Evolutionary conservation across 1,140 invertebrate genomes (phyloP).

Genomic region (Drosophila sproati): DNA sequence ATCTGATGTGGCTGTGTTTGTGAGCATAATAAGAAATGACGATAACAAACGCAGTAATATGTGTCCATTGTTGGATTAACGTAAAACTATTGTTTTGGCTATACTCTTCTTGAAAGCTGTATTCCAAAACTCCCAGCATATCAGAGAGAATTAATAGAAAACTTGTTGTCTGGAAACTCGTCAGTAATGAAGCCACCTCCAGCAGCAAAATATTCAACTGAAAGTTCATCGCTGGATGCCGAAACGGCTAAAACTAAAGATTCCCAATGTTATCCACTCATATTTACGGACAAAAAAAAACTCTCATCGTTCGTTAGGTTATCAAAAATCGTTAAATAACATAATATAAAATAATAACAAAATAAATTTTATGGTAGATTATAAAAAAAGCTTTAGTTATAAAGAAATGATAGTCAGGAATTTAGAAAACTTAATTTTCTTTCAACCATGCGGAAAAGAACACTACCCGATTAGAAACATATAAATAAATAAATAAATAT

Average conservation of each 20-base stretch:
- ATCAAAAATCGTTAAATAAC: constrained; percentile 13
- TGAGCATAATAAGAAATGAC: too few relatives aligned
- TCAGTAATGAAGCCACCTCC: constrained; percentile 29
- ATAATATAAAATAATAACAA: constrained; percentile 5
- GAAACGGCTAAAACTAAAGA: constrained; percentile 39
- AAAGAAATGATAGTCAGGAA: too few relatives aligned
- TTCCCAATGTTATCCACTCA: not conserved
- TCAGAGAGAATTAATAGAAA: not conserved
- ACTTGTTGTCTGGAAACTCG: constrained; percentile 20
- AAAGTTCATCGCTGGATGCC: constrained; percentile 42
- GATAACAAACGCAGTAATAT: too few relatives aligned
- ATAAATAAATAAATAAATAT: too few relatives aligned
- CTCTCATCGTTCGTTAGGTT: constrained; percentile 28
- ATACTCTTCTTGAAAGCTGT: too few relatives aligned
- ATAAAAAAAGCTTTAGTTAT: not conserved
- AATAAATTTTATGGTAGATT: constrained; percentile 22
- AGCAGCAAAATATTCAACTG: constrained; percentile 44
- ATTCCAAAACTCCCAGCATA: too few relatives aligned
- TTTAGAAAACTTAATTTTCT: too few relatives aligned
- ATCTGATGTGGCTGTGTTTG: not conserved
- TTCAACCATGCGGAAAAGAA: not conserved
- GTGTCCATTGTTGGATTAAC: too few relatives aligned
- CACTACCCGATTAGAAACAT: too few relatives aligned
- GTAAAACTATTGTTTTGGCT: too few relatives aligned
- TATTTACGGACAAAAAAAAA: constrained; percentile 47